Base-by-base conservation (phyloP, 2,888 invertebrate genomes). In the Amiota mariae region DNA sequence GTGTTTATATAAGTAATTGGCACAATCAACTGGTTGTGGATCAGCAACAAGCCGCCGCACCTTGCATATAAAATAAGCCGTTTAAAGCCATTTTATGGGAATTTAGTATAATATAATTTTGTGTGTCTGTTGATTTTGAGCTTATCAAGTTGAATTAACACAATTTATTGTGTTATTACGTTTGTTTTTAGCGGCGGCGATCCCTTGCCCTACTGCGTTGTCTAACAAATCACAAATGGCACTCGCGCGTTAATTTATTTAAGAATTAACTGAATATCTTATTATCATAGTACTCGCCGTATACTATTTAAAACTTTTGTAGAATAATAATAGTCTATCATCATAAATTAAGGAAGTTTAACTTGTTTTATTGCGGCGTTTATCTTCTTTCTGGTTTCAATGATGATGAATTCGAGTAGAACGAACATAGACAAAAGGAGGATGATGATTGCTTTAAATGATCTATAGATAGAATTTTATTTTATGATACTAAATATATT, bases 1-100 rank as follows among this genome's bases (percentile, higher is more conserved):
- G 63, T 83, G 73, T 85, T 82, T 76, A 67, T 78, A 59, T 72
- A 76, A 72, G 71, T 76, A 85, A 80, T 82, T 78, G 77, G 73
- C 63, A 24, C 59, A 18, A 20, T 59, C 74, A 68, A 54, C 54
- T 54, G 67, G 67, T 73, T 70, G 74, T 61, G 61, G 59, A 15
- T 48, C 20, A 36, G 12, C 10, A 49, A 18, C 15, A 13, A 36
- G 8, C 36, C 36, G 36, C 36, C 18, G 18, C 59, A 12, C 18
- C 59, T 59, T 59, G 59, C 59, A 59, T 59, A 20, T 59, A 18
- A 59, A n/a, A 18, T 20, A 59, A 36, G 36, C 36, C 36, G 36
- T 36, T 36, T 64, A 36, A 36, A 36, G 10, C 8, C 13, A 10
- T 49, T 67, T 67, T 68, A 68, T 70, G 36, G 70, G 8, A 24